Evolutionary conservation across 2,113 vertebrate species (phyloP), one percentile per base, ranked within the genome.

Genomic region (Corythaixoides concolor): DNA sequence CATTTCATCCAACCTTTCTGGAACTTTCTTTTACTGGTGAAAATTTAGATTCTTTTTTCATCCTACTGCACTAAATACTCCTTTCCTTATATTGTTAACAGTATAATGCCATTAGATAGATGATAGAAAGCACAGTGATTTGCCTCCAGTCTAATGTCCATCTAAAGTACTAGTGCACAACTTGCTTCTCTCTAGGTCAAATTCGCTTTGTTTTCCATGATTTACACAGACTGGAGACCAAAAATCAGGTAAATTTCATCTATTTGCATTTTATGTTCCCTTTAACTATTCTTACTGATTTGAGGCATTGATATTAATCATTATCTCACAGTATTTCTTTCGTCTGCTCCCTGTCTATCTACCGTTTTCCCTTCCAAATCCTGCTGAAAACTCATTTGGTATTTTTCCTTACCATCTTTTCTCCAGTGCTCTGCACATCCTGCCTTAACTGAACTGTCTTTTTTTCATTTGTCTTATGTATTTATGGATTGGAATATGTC

Each of bases 401-500:
- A 41, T 28, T 86, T 90, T 90, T 82, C 64, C 50, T 80, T 37
- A 15, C 41, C 32, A 28, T 26, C 37, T 90, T 94, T 73, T 70
- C 70, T 70, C 37, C 68, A 86, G 56, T 13, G 43, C 26, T 53
- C 41, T 55, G 39, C 13, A 32, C 60, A 41, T 64, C 52, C 83
- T 87, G 4, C 53, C 33, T 84, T 90, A 77, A 59, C 88, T 3
- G 3, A 33, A 37, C 59, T 62, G 43, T 70, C 49, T 64, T 87
- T 33, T 56, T 89, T 67, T 55, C 56, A 56, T 88, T 81, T 92
- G 52, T 78, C 62, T 87, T 64, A 45, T 21, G 23, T 94, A 86
- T 96, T 96, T 93, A 92, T 85, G 83, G 52, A 43, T 79, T 50
- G 60, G 79, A 90, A 41, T 89, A 59, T 33, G 47, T 93, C 88